phyloP scores from a whole-genome alignment of 2,113 vertebrate genomes.

The Trogon melanurus region DNA sequence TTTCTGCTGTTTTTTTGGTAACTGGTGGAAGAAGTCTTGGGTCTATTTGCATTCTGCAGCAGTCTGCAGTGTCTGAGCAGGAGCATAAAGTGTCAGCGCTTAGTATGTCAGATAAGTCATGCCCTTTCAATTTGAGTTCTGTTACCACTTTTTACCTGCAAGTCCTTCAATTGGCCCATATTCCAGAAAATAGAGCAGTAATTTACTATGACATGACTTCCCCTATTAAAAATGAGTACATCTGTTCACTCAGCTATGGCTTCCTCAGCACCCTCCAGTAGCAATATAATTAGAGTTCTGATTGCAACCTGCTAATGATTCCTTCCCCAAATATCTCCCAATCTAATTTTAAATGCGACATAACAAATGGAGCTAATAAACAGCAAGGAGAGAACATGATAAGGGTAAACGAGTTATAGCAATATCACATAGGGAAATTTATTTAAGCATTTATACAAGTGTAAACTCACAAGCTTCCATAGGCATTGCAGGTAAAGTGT shows the following conservation, averaged over 20 bases:
- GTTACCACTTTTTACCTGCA: conserved; percentile 28
- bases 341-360: conserved; percentile 42
- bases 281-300: conserved; percentile 51
- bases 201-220: conserved; percentile 36
- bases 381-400: conserved; percentile 6
- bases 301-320: conserved; percentile 56
- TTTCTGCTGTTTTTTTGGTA: not conserved
- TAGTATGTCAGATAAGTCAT: conserved; percentile 22
- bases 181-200: conserved; percentile 19
- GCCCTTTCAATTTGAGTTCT: conserved; percentile 32
- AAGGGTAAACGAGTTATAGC: conserved; percentile 1
- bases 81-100: conserved; percentile 9
- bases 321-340: conserved; percentile 47
- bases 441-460: not conserved
- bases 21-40: not conserved
- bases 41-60: conserved; percentile 38
- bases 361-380: conserved; percentile 56
- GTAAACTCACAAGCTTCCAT: not conserved
- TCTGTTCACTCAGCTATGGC: conserved; percentile 43
- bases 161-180: not conserved
- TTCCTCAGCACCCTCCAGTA: conserved; percentile 44
- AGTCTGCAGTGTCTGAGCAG: conserved; percentile 1
- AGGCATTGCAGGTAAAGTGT: not conserved
- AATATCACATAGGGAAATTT: not conserved
- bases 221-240: conserved; percentile 47